A percentile compares a stretch with the other conserved stretches of the same genome.
Conservation (phyloP, 2,888 invertebrate species). For the Ashinkailepas kermadecensis region DNA sequence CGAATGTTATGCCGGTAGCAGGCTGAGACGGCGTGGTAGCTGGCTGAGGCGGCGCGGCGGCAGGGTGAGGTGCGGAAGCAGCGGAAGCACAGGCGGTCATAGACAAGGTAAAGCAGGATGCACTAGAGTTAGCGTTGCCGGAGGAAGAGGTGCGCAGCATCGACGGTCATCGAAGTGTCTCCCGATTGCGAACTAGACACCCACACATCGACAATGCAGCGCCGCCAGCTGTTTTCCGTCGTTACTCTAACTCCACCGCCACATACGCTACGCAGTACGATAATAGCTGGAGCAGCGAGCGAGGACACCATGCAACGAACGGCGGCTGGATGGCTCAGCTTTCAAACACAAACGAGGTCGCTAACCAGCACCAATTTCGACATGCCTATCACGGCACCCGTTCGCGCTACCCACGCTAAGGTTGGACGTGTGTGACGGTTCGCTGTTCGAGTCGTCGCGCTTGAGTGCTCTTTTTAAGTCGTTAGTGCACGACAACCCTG, state of each 20-base stretch:
- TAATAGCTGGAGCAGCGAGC: neutral
- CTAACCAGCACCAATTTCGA: neutral
- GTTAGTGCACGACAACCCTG: neutral
- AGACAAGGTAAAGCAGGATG: neutral
- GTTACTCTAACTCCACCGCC: neutral
- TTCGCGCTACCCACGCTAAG: neutral
- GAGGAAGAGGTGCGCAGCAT: neutral
- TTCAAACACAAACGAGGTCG: neutral
- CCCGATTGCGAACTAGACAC: neutral
- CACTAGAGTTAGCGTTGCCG: neutral
- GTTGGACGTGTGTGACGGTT: neutral
- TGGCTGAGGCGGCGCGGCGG: neutral
- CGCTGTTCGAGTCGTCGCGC: neutral
- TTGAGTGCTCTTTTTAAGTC: neutral
- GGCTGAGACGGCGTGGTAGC: too few relatives aligned
- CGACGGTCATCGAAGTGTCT: neutral
- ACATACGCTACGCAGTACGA: neutral
- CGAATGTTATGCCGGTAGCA: too few relatives aligned
- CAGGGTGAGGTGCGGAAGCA: neutral
- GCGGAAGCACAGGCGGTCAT: neutral
- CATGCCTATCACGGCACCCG: neutral
- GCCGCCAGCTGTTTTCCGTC: neutral
- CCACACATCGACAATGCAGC: neutral
- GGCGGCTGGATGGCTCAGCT: neutral
- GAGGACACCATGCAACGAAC: neutral